Percentiles rank a stretch among this genome's conserved stretches.
Evolutionary conservation across 2,888 invertebrate genomes (phyloP).

Genomic region (Tenthredo distinguenda): DNA sequence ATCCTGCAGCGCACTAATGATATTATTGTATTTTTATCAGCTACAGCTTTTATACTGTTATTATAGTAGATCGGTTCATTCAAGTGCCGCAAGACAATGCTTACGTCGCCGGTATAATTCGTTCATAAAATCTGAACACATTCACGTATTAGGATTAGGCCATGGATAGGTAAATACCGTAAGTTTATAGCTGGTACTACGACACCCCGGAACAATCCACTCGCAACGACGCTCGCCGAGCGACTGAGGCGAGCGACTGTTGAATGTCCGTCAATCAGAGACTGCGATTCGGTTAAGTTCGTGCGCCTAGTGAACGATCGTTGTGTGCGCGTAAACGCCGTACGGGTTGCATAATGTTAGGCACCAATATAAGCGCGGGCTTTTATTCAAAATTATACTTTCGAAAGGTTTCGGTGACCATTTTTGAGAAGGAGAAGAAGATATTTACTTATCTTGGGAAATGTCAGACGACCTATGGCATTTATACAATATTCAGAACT

Average conservation of each 20-base stretch:
- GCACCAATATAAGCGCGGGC: not conserved
- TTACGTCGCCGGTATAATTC: not conserved
- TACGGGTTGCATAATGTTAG: not conserved
- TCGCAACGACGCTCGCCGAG: constrained; percentile 23
- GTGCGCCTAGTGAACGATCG: not conserved
- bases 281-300: not conserved
- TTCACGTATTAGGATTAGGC: not conserved
- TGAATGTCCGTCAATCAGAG: constrained; percentile 9
- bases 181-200: not conserved
- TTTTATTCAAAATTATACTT: not conserved
- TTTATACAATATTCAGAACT: not conserved
- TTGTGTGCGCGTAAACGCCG: not conserved
- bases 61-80: not conserved
- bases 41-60: not conserved
- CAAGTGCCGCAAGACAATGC: not conserved
- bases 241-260: constrained; percentile 20
- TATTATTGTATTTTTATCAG: not conserved
- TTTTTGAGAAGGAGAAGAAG: not conserved
- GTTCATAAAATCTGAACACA: not conserved
- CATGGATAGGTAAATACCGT: not conserved
- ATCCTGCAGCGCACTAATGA: not conserved
- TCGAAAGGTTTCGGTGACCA: not conserved
- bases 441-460: not conserved
- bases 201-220: not conserved
- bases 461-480: not conserved